A percentile compares a stretch with the other conserved stretches of the same genome.
phyloP scores from a whole-genome alignment of 2,113 vertebrate genomes.

The Sarotherodon lohbergeri region DNA sequence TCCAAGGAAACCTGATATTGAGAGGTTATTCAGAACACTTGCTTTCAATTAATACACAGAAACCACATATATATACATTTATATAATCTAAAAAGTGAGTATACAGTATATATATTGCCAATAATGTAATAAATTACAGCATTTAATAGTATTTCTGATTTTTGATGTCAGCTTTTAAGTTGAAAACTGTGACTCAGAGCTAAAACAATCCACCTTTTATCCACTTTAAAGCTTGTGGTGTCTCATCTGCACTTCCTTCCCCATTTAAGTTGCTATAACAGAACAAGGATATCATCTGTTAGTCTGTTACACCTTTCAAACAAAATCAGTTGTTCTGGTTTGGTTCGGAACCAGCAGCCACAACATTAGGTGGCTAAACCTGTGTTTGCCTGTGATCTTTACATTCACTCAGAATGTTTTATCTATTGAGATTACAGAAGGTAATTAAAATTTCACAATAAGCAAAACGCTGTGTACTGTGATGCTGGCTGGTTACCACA shows the following conservation, averaged over 20 bases:
- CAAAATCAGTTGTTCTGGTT: too few relatives aligned
- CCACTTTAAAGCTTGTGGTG: not conserved
- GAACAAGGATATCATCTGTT: not conserved
- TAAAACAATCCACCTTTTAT: not conserved
- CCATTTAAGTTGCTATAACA: not conserved
- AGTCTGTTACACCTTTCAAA: too few relatives aligned
- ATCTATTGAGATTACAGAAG: not conserved
- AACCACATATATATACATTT: not conserved
- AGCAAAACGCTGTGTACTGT: not conserved
- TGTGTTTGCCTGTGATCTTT: not conserved
- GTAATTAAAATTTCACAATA: not conserved
- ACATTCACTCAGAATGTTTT: too few relatives aligned
- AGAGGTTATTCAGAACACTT: not conserved
- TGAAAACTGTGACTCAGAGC: not conserved
- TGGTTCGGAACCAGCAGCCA: too few relatives aligned
- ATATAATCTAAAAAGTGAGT: not conserved
- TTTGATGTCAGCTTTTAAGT: not conserved
- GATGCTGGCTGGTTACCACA: not conserved
- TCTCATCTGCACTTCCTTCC: not conserved
- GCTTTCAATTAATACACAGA: not conserved
- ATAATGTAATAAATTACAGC: not conserved
- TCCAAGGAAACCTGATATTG: not conserved
- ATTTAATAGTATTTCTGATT: not conserved
- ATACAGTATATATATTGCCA: not conserved
- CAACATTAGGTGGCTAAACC: too few relatives aligned